Percentiles rank a stretch among this genome's conserved stretches.
Evolutionary conservation across 2,888 invertebrate species (phyloP).

Genomic region (Dichetophora obliterata): DNA sequence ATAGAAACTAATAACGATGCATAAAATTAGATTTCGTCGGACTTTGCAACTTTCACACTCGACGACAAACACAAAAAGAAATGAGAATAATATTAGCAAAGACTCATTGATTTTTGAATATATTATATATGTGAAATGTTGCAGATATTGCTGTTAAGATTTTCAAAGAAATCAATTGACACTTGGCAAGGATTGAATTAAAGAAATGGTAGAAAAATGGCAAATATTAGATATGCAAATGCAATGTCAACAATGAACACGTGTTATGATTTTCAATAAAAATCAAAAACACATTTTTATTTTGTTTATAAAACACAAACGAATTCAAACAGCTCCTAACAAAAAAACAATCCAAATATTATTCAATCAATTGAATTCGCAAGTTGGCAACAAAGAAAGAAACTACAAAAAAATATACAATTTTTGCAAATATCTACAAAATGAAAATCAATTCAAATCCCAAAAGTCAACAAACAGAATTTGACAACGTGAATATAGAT

Average conservation of each 20-base stretch:
- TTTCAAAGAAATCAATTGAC: neutral
- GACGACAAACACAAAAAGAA: too few species aligned
- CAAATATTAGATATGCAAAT: constrained; percentile 30
- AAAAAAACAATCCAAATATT: neutral
- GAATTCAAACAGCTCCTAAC: neutral
- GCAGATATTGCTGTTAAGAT: too few species aligned
- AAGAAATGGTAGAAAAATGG: neutral
- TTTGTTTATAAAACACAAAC: neutral
- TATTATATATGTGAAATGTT: too few species aligned
- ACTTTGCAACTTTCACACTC: too few species aligned
- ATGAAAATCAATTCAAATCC: constrained; percentile 60
- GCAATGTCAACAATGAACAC: neutral
- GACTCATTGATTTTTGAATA: too few species aligned
- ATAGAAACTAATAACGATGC: too few species aligned
- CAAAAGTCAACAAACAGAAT: constrained; percentile 58
- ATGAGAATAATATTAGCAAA: too few species aligned
- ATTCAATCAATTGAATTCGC: constrained; percentile 14
- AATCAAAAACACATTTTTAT: neutral
- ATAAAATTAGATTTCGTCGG: too few species aligned
- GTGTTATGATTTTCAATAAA: constrained; percentile 19
- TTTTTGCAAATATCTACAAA: constrained; percentile 26
- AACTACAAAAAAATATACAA: constrained; percentile 1
- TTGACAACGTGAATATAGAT: constrained; percentile 55
- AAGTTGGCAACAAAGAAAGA: neutral
- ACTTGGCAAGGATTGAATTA: constrained; percentile 13